These are phyloP conservation scores for Trissolcus japonicus DNA, from an alignment of 2,888 invertebrate species.

Conservation along the genomic window DNA sequence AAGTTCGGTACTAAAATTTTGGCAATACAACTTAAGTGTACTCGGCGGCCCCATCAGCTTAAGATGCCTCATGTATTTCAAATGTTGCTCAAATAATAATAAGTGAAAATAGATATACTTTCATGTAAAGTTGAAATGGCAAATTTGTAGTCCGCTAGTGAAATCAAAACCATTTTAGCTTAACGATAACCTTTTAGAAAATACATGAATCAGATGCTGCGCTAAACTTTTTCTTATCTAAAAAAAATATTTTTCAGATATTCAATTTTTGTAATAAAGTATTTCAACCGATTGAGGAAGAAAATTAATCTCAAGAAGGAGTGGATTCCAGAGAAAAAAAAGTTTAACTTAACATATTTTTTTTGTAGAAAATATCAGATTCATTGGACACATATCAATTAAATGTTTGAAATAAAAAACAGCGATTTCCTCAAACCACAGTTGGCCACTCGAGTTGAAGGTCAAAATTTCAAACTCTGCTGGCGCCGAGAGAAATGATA, in stretches of 20 bases:
- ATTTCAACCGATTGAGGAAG: too few relatives aligned
- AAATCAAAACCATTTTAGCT: slow-evolving; percentile 1
- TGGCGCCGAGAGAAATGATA: too few relatives aligned
- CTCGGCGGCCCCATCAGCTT: neutral
- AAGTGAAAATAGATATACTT: slow-evolving; percentile 5
- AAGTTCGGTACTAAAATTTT: slow-evolving; percentile 4
- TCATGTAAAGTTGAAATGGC: slow-evolving; percentile 20
- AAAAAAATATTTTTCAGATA: neutral
- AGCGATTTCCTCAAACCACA: too few relatives aligned
- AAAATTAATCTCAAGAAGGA: neutral
- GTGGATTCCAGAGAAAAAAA: too few relatives aligned
- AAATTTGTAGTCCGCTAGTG: slow-evolving; percentile 14
- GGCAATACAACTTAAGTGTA: neutral
- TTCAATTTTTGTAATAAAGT: too few relatives aligned
- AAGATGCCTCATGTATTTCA: slow-evolving; percentile 6
- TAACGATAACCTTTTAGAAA: slow-evolving; percentile 15
- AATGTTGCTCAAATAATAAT: slow-evolving; percentile 4
- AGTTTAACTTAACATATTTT: too few relatives aligned
- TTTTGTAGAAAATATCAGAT: too few relatives aligned
- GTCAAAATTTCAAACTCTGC: neutral
- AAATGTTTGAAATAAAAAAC: too few relatives aligned
- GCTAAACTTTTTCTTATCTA: slow-evolving; percentile 4
- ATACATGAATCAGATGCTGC: slow-evolving; percentile 6
- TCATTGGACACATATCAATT: too few relatives aligned
- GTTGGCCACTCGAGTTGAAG: too few relatives aligned